Percentiles rank a stretch among this genome's conserved stretches.
These are phyloP conservation scores for Psittacara wagleri DNA, from an alignment of 2,113 vertebrate genomes.

Conservation along the genomic window DNA sequence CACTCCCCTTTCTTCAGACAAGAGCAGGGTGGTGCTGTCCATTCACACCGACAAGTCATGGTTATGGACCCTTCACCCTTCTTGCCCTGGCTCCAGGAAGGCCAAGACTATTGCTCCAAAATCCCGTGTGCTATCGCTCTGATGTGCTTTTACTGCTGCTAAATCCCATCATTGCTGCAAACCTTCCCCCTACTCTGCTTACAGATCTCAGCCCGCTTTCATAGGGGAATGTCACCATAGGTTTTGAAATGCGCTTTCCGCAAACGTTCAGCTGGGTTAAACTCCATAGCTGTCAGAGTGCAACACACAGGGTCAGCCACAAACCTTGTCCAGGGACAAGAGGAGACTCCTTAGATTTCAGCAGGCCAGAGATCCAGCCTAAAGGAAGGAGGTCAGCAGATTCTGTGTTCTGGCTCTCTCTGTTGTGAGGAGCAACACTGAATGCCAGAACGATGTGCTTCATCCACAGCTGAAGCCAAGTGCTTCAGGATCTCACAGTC, in stretches of 20 bases:
- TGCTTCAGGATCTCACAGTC: not conserved
- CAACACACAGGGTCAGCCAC: not conserved
- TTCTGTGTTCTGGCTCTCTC: not conserved
- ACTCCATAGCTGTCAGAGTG: not conserved
- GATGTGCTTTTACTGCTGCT: not conserved
- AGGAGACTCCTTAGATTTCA: not conserved
- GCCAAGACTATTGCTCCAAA: not conserved
- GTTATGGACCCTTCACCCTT: not conserved
- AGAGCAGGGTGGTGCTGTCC: not conserved
- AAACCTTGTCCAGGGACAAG: not conserved
- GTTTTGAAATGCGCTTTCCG: not conserved
- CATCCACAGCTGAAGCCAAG: not conserved
- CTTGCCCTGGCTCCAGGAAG: not conserved
- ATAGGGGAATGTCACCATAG: accelerated
- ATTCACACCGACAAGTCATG: accelerated
- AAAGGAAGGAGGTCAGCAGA: not conserved
- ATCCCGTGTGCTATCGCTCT: not conserved
- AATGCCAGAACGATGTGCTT: not conserved
- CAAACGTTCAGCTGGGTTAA: not conserved
- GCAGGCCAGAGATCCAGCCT: not conserved
- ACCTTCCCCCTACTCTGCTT: not conserved
- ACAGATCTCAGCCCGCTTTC: not conserved
- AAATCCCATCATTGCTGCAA: not conserved
- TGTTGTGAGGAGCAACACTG: not conserved
- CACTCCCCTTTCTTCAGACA: not conserved